Evolutionary conservation across 2,888 invertebrate genomes (phyloP), one percentile per base, ranked within the genome.

Genomic region (Nemoura dubitans): DNA sequence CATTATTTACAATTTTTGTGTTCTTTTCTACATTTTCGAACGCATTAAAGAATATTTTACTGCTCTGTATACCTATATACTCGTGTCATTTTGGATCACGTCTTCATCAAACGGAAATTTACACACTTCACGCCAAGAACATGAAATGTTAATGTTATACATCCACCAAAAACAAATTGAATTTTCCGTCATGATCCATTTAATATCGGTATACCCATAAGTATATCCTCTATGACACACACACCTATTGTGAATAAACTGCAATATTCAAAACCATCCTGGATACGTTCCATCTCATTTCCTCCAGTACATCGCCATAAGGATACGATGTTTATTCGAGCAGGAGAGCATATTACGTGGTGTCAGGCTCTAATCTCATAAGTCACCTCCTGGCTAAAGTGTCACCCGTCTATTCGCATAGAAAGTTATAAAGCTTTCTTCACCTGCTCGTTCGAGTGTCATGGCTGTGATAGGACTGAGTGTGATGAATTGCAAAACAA

Each of bases 361-460:
- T 14, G 21, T 1, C 59, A 10, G n/a, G 14, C 27, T 78, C 26
- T 78, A 78, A 78, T 78, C 78, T 28, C 26, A 78, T 78, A 78
- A 25, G 78, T 78, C 78, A 78, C 26, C 27, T 78, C 36, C 27
- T 78, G 26, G 76, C 36, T 59, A 78, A 78, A 78, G 27, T 78
- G 78, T 78, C 78, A 78, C 78, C 3, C 59, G 16, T 16, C 10
- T 59, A 21, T 21, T 16, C 2, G 16, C 21, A 59, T 59, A 59
- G 59, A 59, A 59, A 59, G 59, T 21, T 28, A 26, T 27, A 26
- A 43, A 16, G 26, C 82, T 25, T 82, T 29, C 82, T 29, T 30
- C 42, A 83, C 83, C 83, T 83, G 42, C 25, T 36, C 83, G 43
- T 26, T 83, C 83, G 36, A 83, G 83, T 83, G 83, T 21, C 83